A percentile compares a stretch with the other conserved stretches of the same genome.
Evolutionary conservation across 2,113 vertebrate genomes (phyloP).

Genomic region (Hemiprocne comata): DNA sequence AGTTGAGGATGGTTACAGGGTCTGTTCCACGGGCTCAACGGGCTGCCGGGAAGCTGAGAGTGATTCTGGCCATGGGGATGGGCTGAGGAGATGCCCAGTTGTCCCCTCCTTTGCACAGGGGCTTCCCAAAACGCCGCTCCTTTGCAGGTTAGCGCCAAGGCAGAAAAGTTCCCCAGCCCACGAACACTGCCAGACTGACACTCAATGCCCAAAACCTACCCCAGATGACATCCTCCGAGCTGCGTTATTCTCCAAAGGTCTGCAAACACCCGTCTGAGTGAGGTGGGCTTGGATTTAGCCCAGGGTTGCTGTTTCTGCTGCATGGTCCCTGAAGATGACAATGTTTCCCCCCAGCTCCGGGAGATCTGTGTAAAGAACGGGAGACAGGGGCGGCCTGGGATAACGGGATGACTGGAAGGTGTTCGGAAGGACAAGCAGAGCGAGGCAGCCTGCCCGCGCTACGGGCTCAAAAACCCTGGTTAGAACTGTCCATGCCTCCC

Average conservation of each 20-base stretch:
- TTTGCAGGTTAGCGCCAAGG: neutral
- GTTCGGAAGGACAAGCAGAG: neutral
- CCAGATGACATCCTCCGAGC: neutral
- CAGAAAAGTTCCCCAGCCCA: neutral
- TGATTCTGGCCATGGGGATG: rapidly evolving
- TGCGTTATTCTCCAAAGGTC: neutral
- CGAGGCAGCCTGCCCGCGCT: neutral
- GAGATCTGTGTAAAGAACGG: rapidly evolving
- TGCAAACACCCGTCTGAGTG: neutral
- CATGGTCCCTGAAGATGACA: rapidly evolving
- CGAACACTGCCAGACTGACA: neutral
- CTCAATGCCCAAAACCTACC: neutral
- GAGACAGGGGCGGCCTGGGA: neutral
- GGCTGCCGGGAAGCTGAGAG: neutral
- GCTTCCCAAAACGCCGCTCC: rapidly evolving
- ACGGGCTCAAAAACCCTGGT: neutral
- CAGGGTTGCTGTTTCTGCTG: neutral
- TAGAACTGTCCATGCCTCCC: neutral
- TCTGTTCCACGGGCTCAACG: rapidly evolving
- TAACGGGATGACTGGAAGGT: neutral
- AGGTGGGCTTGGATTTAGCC: neutral
- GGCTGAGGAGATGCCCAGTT: no score
- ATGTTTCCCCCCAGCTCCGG: rapidly evolving
- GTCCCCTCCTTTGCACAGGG: neutral
- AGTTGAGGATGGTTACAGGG: neutral